These are phyloP conservation scores for Elanus axillaris DNA, from an alignment of 2,113 vertebrate species.

Conservation along the genomic window DNA sequence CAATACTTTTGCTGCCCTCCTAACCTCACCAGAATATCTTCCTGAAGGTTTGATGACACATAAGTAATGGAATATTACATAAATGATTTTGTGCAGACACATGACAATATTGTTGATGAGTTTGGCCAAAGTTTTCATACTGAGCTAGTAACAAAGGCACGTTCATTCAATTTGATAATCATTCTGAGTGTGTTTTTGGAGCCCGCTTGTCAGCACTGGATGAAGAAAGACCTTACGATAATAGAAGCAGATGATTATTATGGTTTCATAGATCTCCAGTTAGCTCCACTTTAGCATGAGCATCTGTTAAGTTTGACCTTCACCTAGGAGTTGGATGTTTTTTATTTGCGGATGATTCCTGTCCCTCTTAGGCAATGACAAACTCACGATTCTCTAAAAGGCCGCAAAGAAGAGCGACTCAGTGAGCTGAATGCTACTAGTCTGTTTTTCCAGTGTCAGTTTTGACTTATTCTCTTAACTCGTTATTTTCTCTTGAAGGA, in stretches of 20 bases:
- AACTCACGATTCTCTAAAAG: not conserved
- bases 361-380: not conserved
- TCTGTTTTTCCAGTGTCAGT: not conserved
- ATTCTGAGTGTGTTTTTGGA: not conserved
- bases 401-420: not conserved
- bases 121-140: not conserved
- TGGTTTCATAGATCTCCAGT: not conserved
- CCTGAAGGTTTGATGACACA: not conserved
- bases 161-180: not conserved
- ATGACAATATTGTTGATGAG: not conserved
- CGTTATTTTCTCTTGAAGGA: constrained; percentile 53
- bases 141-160: not conserved
- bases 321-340: not conserved
- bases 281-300: not conserved
- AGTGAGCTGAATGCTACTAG: not conserved
- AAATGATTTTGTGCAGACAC: not conserved
- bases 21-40: not conserved
- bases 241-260: not conserved
- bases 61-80: not conserved
- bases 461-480: not conserved
- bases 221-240: not conserved
- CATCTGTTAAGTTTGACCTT: not conserved
- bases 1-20: not conserved
- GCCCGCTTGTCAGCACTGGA: not conserved
- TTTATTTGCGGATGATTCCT: not conserved